Conservation (phyloP, 1,140 invertebrate genomes). For the Anastatus disparis region DNA sequence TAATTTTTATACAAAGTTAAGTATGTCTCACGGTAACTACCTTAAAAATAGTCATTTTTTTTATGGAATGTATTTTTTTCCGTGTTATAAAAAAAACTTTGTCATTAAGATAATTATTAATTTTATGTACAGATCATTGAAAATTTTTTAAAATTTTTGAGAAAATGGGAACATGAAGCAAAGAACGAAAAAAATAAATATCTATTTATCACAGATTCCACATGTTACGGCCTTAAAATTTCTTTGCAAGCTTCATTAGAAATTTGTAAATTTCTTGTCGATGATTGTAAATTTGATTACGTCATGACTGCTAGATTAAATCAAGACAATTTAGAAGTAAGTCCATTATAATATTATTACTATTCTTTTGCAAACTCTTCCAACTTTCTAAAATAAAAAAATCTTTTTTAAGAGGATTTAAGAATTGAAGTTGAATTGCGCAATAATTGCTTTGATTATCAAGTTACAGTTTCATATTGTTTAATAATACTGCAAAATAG, state of each 20-base stretch:
- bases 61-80: too few relatives aligned
- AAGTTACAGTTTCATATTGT: too few relatives aligned
- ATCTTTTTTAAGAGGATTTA: not conserved
- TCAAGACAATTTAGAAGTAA: conserved; percentile 6
- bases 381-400: too few relatives aligned
- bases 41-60: too few relatives aligned
- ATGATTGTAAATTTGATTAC: conserved; percentile 18
- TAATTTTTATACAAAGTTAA: too few relatives aligned
- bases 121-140: not conserved
- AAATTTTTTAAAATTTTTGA: not conserved
- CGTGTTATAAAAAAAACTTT: too few relatives aligned
- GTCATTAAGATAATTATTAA: not conserved
- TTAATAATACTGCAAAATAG: too few relatives aligned
- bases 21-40: too few relatives aligned
- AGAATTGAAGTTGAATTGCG: not conserved
- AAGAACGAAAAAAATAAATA: not conserved
- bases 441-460: not conserved
- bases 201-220: not conserved
- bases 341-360: not conserved
- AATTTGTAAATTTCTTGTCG: conserved; percentile 16
- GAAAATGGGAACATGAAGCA: not conserved
- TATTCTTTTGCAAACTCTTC: not conserved
- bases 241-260: conserved; percentile 16
- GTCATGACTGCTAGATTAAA: conserved; percentile 31
- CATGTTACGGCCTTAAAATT: not conserved